Percentiles rank a stretch among this genome's conserved stretches.
These are phyloP conservation scores for Ophion ventricosus DNA, from an alignment of 2,888 invertebrate species.

Conservation along the genomic window DNA sequence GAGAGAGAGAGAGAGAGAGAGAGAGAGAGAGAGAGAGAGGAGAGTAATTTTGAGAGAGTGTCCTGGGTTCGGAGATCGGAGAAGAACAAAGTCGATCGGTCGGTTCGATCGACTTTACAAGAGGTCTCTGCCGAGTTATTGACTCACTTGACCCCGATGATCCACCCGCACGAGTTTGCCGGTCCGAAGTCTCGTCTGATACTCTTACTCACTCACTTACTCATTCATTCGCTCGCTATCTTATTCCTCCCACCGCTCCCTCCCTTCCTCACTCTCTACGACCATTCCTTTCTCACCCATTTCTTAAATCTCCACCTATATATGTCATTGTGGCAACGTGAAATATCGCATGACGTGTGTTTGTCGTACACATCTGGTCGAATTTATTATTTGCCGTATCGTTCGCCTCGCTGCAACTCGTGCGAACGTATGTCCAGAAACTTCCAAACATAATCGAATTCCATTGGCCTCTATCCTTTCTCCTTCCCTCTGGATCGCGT, in stretches of 20 bases:
- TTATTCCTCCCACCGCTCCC: constrained; percentile 50
- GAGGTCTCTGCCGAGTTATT: constrained; percentile 66
- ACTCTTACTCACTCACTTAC: constrained; percentile 51
- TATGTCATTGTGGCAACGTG: constrained; percentile 70
- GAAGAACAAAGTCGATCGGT: constrained; percentile 68
- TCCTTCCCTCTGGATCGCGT: constrained; percentile 44
- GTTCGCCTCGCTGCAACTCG: constrained; percentile 44
- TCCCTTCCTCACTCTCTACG: constrained; percentile 22
- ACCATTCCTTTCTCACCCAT: constrained; percentile 58
- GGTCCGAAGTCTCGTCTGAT: constrained; percentile 61
- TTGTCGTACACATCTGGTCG: constrained; percentile 71
- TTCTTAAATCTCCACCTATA: constrained; percentile 45
- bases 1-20: constrained; percentile 14
- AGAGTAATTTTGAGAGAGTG: constrained; percentile 61
- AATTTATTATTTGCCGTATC: constrained; percentile 77
- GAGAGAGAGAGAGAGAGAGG: constrained; percentile 19
- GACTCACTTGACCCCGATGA: constrained; percentile 68
- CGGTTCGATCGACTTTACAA: constrained; percentile 66
- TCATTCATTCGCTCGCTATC: constrained; percentile 46
- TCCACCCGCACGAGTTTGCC: constrained; percentile 66
- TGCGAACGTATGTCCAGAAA: constrained; percentile 64
- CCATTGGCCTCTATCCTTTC: constrained; percentile 65
- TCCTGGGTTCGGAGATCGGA: constrained; percentile 57
- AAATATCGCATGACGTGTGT: constrained; percentile 73
- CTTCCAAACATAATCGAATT: constrained; percentile 80